phyloP scores from a whole-genome alignment of 1,140 invertebrate genomes.

The Diorhabda carinulata region DNA sequence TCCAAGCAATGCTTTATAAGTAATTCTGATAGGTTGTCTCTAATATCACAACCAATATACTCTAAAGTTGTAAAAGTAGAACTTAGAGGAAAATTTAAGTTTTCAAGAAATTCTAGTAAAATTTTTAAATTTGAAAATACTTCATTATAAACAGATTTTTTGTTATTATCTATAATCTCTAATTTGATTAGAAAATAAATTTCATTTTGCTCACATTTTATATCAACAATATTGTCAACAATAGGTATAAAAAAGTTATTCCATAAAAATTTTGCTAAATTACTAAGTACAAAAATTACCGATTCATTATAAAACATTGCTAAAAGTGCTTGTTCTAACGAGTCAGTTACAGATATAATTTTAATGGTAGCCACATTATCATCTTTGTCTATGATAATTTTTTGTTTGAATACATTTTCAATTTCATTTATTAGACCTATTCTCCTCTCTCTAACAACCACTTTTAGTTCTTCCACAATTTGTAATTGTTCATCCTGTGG shows the following conservation, averaged over 20 bases:
- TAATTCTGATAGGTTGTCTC: conserved; percentile 59
- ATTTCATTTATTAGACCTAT: conserved; percentile 44
- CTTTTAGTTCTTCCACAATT: conserved; percentile 52
- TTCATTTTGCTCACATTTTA: conserved; percentile 47
- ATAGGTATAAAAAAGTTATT: conserved; percentile 54
- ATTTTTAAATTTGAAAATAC: conserved; percentile 59
- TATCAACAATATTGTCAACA: conserved; percentile 51
- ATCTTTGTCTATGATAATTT: conserved; percentile 45
- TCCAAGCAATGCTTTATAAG: conserved; percentile 72
- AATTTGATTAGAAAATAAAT: conserved; percentile 49
- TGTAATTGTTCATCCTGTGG: conserved; percentile 51
- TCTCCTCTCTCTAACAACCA: conserved; percentile 20
- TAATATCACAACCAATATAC: conserved; percentile 59
- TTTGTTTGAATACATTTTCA: conserved; percentile 49
- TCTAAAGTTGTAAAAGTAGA: conserved; percentile 56
- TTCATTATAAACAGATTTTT: conserved; percentile 52
- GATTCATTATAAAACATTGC: conserved; percentile 25
- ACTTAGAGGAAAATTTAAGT: conserved; percentile 54
- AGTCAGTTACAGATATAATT: conserved; percentile 27
- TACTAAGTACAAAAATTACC: conserved; percentile 22
- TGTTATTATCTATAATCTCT: conserved; percentile 48
- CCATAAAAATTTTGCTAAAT: conserved; percentile 54
- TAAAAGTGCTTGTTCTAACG: conserved; percentile 25
- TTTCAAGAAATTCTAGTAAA: conserved; percentile 58
- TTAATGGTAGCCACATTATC: conserved; percentile 30